Conservation (phyloP, 2,113 vertebrate species). For the Phylloscopus whistleri region DNA sequence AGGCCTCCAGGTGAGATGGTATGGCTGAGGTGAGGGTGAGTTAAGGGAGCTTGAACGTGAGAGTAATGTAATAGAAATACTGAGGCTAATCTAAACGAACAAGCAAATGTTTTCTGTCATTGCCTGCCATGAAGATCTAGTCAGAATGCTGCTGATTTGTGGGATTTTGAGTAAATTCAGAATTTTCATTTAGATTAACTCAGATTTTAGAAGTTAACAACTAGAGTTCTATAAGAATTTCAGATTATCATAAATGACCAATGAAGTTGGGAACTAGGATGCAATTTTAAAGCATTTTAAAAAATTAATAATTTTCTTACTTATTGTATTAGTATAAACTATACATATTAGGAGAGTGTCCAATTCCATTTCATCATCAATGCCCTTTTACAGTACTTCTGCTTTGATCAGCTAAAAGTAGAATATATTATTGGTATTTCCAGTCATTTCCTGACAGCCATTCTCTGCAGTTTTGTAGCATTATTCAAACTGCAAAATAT, state of each 20-base stretch:
- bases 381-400: not conserved
- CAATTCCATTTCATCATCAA: not conserved
- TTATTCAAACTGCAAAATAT: not conserved
- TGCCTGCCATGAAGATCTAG: not conserved
- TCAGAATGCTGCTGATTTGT: not conserved
- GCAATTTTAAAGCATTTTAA: not conserved
- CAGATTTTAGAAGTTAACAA: not conserved
- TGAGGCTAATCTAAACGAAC: not conserved
- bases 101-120: not conserved
- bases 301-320: not conserved
- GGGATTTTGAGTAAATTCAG: not conserved
- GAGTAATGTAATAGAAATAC: not conserved
- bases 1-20: not conserved
- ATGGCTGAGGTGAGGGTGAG: not conserved
- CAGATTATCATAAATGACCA: not conserved
- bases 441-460: not conserved
- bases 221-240: not conserved
- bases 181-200: not conserved
- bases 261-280: not conserved
- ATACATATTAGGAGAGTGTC: not conserved
- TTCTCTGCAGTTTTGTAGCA: not conserved
- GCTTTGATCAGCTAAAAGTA: not conserved
- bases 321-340: not conserved
- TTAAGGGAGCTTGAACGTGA: not conserved
- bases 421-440: not conserved